A percentile compares a stretch with the other conserved stretches of the same genome.
Conservation (phyloP, 2,888 invertebrate genomes). For the Panorpa germanica region DNA sequence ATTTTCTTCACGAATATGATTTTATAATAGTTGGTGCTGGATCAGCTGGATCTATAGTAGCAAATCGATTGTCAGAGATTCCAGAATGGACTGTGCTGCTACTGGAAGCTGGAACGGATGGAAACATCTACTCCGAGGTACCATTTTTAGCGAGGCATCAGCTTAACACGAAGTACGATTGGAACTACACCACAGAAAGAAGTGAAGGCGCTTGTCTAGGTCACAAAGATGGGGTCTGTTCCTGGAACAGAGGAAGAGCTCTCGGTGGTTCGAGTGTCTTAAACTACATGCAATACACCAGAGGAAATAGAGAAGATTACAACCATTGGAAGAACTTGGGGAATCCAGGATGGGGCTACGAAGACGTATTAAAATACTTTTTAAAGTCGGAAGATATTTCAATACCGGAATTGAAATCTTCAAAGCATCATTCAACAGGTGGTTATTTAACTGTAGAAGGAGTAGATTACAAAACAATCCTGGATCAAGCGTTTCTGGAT, state of each 20-base stretch:
- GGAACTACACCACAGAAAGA: conserved; percentile 29
- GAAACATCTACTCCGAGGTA: conserved; percentile 75
- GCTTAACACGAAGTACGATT: conserved; percentile 29
- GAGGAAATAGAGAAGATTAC: conserved; percentile 75
- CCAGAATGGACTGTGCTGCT: conserved; percentile 67
- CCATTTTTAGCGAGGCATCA: conserved; percentile 70
- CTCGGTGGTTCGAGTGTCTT: conserved; percentile 75
- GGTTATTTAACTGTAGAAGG: conserved; percentile 24
- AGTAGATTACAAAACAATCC: conserved; percentile 23
- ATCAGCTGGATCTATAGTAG: conserved; percentile 77
- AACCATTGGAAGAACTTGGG: conserved; percentile 72
- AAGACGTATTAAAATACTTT: conserved; percentile 66
- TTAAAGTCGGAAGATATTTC: conserved; percentile 76
- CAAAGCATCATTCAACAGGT: conserved; percentile 51
- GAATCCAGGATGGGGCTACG: conserved; percentile 73
- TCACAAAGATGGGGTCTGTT: conserved; percentile 64
- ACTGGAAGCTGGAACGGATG: conserved; percentile 74
- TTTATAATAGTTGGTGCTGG: conserved; percentile 71
- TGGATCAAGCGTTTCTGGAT: too few relatives aligned
- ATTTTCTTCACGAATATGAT: conserved; percentile 59
- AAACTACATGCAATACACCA: conserved; percentile 82
- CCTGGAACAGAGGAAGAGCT: conserved; percentile 85
- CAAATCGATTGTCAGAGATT: conserved; percentile 64
- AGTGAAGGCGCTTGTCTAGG: conserved; percentile 63
- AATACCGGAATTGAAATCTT: conserved; percentile 59